phyloP scores from a whole-genome alignment of 2,113 vertebrate genomes.

The Apodemus speciosus region DNA sequence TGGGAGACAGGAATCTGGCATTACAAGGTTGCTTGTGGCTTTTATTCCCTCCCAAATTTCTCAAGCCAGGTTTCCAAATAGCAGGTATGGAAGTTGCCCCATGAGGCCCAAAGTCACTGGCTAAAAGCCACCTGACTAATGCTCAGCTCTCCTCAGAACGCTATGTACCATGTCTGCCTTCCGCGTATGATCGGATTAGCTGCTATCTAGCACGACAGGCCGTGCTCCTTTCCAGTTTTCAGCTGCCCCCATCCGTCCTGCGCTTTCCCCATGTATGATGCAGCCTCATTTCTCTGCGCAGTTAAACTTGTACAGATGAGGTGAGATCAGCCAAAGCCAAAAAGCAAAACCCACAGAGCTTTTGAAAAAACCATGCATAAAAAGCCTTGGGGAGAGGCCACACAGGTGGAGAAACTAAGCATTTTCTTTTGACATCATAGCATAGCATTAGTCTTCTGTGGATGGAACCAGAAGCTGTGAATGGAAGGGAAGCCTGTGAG shows the following conservation, averaged over 20 bases:
- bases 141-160: not conserved
- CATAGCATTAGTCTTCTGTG: not conserved
- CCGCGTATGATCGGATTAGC: slow-evolving; percentile 51
- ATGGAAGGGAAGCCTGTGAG: not conserved
- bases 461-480: not conserved
- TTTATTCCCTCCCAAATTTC: slow-evolving; percentile 29
- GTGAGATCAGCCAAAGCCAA: not conserved
- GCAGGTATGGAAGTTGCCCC: slow-evolving; percentile 24
- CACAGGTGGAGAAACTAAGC: slow-evolving; percentile 4
- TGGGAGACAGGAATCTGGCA: not conserved
- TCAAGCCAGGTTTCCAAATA: slow-evolving; percentile 61
- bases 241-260: not conserved
- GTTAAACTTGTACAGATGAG: slow-evolving; percentile 18
- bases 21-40: slow-evolving; percentile 1
- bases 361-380: not conserved
- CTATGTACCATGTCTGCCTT: slow-evolving; percentile 30
- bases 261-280: not conserved
- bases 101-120: slow-evolving; percentile 56
- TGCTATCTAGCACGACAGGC: slow-evolving; percentile 56
- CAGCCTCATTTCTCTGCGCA: not conserved
- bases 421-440: not conserved
- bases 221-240: slow-evolving; percentile 7
- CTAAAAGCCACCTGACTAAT: slow-evolving; percentile 46
- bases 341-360: not conserved
- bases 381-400: not conserved